These are phyloP conservation scores for Dendrolimus kikuchii DNA, from an alignment of 1,140 invertebrate species.

Conservation along the genomic window DNA sequence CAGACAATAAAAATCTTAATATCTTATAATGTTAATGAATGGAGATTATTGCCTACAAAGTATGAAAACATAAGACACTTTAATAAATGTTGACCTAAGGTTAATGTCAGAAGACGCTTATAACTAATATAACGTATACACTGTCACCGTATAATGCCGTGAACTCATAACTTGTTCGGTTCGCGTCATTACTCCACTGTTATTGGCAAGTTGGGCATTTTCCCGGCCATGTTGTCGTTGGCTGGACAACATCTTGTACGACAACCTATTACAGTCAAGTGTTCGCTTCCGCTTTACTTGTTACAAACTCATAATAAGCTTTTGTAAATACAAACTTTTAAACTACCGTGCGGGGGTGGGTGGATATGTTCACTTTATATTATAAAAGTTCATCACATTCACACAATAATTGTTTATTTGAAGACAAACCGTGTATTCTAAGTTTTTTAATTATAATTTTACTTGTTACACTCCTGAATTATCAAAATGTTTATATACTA, in stretches of 20 bases:
- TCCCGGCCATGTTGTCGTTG: constrained; percentile 37
- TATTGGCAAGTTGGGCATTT: constrained; percentile 55
- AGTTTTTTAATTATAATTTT: no score
- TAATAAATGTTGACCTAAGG: background rate
- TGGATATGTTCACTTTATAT: no score
- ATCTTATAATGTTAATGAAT: background rate
- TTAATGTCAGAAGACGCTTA: background rate
- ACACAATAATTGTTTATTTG: no score
- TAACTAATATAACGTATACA: constrained; percentile 2
- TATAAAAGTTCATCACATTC: no score
- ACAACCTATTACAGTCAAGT: constrained; percentile 59
- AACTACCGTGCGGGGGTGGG: background rate
- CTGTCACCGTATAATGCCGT: constrained; percentile 17
- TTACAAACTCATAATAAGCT: constrained; percentile 25
- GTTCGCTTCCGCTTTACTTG: constrained; percentile 36
- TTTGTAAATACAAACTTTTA: constrained; percentile 11
- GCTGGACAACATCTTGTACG: constrained; percentile 55
- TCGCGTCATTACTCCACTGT: constrained; percentile 47
- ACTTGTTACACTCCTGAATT: no score
- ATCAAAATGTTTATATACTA: no score
- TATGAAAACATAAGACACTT: background rate
- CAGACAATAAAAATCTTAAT: background rate
- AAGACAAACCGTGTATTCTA: no score
- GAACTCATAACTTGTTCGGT: constrained; percentile 39
- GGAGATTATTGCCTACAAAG: background rate